Percentiles rank a stretch among this genome's conserved stretches.
Conservation (phyloP, 2,888 invertebrate species). For the Nephrotoma guestfalica region DNA sequence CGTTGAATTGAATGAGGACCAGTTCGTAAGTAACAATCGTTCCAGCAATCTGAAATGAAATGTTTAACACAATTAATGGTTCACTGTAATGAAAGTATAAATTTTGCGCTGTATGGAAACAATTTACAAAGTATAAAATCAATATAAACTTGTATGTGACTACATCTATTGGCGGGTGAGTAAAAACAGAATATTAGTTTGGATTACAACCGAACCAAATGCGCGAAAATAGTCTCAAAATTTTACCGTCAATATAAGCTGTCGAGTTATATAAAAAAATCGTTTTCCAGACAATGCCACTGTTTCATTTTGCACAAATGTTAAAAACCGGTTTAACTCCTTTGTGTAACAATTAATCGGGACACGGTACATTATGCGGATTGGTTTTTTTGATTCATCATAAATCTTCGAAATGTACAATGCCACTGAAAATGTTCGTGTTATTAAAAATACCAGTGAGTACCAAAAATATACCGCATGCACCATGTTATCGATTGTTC, state of each 20-base stretch:
- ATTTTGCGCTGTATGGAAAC: background rate
- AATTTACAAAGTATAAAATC: background rate
- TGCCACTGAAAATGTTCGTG: conserved; percentile 33
- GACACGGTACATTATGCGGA: conserved; percentile 33
- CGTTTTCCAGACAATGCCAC: conserved; percentile 40
- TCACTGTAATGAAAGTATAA: background rate
- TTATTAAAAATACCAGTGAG: conserved; percentile 34
- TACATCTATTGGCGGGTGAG: background rate
- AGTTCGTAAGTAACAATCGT: background rate
- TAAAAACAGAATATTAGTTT: background rate
- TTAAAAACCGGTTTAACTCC: conserved; percentile 33
- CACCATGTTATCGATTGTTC: conserved; percentile 25
- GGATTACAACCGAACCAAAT: too few species aligned
- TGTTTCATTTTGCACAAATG: conserved; percentile 35
- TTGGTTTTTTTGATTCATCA: conserved; percentile 34
- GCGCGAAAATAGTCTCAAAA: conserved; percentile 12
- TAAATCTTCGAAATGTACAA: conserved; percentile 34
- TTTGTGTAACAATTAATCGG: conserved; percentile 32
- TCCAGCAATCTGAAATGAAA: background rate
- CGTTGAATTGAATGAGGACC: background rate
- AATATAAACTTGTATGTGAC: background rate
- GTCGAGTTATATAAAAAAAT: conserved; percentile 38
- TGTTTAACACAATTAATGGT: background rate
- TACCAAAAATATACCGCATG: conserved; percentile 34
- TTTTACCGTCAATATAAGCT: conserved; percentile 37